A percentile compares a stretch with the other conserved stretches of the same genome.
These are phyloP conservation scores for Scaeva pyrastri DNA, from an alignment of 2,888 invertebrate genomes.

Conservation along the genomic window DNA sequence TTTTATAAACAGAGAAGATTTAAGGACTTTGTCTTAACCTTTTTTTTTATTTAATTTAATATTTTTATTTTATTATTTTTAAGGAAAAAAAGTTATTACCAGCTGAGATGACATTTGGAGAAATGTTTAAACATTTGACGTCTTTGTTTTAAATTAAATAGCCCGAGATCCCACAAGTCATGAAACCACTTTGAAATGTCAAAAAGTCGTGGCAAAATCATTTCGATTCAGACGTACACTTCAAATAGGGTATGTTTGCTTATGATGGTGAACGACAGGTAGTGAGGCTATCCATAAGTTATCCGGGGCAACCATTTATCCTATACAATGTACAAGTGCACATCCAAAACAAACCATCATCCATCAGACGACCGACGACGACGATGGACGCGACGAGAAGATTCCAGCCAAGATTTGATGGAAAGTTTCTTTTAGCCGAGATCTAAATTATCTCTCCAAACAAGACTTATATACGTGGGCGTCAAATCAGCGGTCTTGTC, in stretches of 20 bases:
- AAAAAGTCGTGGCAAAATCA: constrained; percentile 68
- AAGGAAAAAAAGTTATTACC: no score
- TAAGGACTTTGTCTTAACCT: no score
- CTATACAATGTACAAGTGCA: not conserved
- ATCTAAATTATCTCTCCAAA: constrained; percentile 75
- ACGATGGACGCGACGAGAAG: constrained; percentile 15
- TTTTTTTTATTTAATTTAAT: no score
- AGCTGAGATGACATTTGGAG: constrained; percentile 37
- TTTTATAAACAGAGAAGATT: no score
- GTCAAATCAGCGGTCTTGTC: constrained; percentile 76
- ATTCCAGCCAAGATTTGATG: constrained; percentile 64
- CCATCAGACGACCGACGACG: no score
- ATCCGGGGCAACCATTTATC: not conserved
- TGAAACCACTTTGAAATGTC: constrained; percentile 63
- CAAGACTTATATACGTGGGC: constrained; percentile 74
- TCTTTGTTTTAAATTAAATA: constrained; percentile 40
- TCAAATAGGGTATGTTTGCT: no score
- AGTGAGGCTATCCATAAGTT: not conserved
- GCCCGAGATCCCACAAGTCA: constrained; percentile 28
- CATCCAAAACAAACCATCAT: not conserved
- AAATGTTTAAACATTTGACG: constrained; percentile 9
- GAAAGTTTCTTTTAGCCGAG: constrained; percentile 72
- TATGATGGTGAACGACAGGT: no score
- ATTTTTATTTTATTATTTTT: no score
- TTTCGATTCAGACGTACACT: constrained; percentile 40